These are phyloP conservation scores for Sminthopsis crassicaudata DNA, from an alignment of 2,113 vertebrate species.

Conservation along the genomic window DNA sequence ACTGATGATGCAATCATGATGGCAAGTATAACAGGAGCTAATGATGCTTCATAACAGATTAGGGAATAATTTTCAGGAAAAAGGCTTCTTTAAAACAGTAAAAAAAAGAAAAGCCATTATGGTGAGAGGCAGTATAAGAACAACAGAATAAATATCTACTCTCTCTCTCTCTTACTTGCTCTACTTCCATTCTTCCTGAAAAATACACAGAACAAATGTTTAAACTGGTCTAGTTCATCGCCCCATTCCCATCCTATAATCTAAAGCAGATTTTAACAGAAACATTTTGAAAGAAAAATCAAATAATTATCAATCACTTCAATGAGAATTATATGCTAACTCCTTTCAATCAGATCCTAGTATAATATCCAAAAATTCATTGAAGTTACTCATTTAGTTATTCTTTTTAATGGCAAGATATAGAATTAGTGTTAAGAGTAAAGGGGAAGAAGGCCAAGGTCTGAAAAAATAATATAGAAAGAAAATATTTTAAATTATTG, in stretches of 20 bases:
- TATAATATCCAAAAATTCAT: constrained; percentile 18
- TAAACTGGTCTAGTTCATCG: neutral
- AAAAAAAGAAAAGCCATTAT: neutral
- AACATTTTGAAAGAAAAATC: neutral
- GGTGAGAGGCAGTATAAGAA: neutral
- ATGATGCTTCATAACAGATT: neutral
- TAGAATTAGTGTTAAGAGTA: neutral
- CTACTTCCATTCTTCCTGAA: neutral
- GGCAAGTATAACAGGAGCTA: neutral
- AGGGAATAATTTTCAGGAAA: neutral
- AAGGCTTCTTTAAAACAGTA: neutral
- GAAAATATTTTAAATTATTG: neutral
- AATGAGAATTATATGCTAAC: neutral
- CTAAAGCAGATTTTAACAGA: neutral
- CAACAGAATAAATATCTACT: neutral
- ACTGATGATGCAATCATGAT: neutral
- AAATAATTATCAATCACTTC: constrained; percentile 29
- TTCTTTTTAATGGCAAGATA: constrained; percentile 15
- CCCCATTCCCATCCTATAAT: neutral
- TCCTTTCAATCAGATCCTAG: constrained; percentile 9
- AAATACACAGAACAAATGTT: neutral
- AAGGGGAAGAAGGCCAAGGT: neutral
- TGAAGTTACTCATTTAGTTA: constrained; percentile 24
- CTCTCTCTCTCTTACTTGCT: neutral
- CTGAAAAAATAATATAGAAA: constrained; percentile 16